A percentile compares a stretch with the other conserved stretches of the same genome.
phyloP scores from a whole-genome alignment of 2,797 vertebrate genomes.

The Psittacula derbiana region DNA sequence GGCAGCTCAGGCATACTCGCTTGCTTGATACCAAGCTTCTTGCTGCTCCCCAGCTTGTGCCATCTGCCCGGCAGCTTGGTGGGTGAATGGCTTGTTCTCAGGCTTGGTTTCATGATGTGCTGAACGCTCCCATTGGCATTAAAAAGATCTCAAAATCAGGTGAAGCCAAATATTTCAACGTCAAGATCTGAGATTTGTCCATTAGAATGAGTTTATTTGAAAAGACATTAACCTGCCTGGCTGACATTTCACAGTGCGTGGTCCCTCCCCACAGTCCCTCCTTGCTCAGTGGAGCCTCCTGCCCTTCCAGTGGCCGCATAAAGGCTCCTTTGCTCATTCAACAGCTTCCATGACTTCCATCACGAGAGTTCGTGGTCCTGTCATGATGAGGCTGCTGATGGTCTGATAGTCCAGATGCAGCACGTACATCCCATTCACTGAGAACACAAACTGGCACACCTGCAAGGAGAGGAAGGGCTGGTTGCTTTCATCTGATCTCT shows the following conservation, averaged over 20 bases:
- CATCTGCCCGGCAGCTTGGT: background rate
- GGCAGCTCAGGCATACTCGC: background rate
- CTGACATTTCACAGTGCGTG: background rate
- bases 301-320: background rate
- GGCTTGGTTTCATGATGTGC: background rate
- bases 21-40: background rate
- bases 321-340: conserved; percentile 44
- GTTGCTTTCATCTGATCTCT: background rate
- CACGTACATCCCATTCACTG: conserved; percentile 84
- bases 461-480: conserved; percentile 39
- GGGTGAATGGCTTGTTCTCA: background rate
- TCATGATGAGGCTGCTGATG: conserved; percentile 86
- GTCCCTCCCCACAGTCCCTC: background rate
- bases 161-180: background rate
- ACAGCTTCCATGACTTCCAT: conserved; percentile 86
- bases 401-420: conserved; percentile 83
- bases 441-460: conserved; percentile 87
- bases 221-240: background rate
- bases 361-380: conserved; percentile 81
- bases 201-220: conserved; percentile 7
- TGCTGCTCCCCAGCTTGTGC: background rate
- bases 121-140: background rate
- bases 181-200: background rate
- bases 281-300: background rate
- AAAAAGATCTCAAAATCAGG: background rate